Percentiles rank a stretch among this genome's conserved stretches.
These are phyloP conservation scores for Calephelis virginiensis DNA, from an alignment of 1,140 invertebrate species.

Conservation along the genomic window DNA sequence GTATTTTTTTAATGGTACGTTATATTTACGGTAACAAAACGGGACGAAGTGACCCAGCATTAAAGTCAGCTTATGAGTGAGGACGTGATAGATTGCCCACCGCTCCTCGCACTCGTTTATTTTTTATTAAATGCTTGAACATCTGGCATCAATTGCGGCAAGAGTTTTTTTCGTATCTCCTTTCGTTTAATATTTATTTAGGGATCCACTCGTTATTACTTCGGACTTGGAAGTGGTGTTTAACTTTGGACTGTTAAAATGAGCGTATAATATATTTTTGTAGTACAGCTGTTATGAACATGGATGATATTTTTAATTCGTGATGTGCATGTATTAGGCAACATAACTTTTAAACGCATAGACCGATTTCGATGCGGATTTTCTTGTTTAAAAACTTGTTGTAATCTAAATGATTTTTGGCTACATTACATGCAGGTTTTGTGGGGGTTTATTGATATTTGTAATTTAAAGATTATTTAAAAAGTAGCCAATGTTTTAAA, in stretches of 20 bases:
- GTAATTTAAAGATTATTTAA: too few relatives aligned
- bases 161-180: slow-evolving; percentile 49
- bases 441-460: too few relatives aligned
- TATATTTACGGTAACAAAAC: slow-evolving; percentile 73
- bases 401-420: too few relatives aligned
- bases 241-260: slow-evolving; percentile 5
- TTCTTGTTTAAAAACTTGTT: too few relatives aligned
- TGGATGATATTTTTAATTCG: too few relatives aligned
- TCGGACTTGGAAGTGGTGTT: not conserved
- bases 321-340: too few relatives aligned
- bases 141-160: slow-evolving; percentile 66
- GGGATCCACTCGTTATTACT: slow-evolving; percentile 12
- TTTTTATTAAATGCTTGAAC: slow-evolving; percentile 68
- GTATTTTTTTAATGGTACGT: slow-evolving; percentile 63
- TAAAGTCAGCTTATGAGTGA: slow-evolving; percentile 74
- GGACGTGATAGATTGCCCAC: slow-evolving; percentile 68
- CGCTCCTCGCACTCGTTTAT: slow-evolving; percentile 52
- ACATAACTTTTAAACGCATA: too few relatives aligned
- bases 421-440: too few relatives aligned
- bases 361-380: too few relatives aligned
- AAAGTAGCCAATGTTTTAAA: too few relatives aligned
- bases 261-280: not conserved
- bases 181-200: slow-evolving; percentile 18
- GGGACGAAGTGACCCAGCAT: slow-evolving; percentile 72
- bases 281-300: too few relatives aligned